These are phyloP conservation scores for Cataglyphis rosenhaueri DNA, from an alignment of 2,888 invertebrate genomes.

Conservation along the genomic window DNA sequence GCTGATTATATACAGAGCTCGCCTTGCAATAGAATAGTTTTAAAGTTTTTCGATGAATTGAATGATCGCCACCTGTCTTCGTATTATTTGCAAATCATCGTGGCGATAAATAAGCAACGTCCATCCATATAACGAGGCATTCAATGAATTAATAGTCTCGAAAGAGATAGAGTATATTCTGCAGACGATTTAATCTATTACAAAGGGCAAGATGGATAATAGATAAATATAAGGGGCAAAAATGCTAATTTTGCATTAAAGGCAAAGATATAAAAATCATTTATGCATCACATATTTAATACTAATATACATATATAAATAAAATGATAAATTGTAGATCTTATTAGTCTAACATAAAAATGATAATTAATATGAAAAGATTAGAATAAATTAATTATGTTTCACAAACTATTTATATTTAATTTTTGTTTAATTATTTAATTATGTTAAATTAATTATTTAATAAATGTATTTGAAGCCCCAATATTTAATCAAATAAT, in stretches of 20 bases:
- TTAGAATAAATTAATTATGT: too few relatives aligned
- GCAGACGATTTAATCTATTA: conserved; percentile 11
- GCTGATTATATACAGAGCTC: neutral
- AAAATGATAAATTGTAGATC: too few relatives aligned
- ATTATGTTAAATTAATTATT: too few relatives aligned
- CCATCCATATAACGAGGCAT: conserved; percentile 33
- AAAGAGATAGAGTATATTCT: conserved; percentile 10
- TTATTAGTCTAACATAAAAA: too few relatives aligned
- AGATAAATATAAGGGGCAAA: neutral
- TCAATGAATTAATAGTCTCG: conserved; percentile 29
- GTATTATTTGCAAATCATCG: conserved; percentile 46
- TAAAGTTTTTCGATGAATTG: conserved; percentile 40
- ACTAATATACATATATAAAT: neutral
- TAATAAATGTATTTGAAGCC: neutral
- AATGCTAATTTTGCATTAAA: neutral
- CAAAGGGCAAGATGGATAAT: neutral
- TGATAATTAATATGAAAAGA: too few relatives aligned
- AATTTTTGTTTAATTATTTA: too few relatives aligned
- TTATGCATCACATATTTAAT: neutral
- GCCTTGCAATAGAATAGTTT: conserved; percentile 10
- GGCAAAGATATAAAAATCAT: neutral
- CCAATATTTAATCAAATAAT: neutral
- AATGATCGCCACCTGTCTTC: conserved; percentile 46
- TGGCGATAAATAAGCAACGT: conserved; percentile 22
- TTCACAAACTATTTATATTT: too few relatives aligned